Evolutionary conservation across 2,113 vertebrate genomes (phyloP).

Genomic region (Bambusicola thoracicus): DNA sequence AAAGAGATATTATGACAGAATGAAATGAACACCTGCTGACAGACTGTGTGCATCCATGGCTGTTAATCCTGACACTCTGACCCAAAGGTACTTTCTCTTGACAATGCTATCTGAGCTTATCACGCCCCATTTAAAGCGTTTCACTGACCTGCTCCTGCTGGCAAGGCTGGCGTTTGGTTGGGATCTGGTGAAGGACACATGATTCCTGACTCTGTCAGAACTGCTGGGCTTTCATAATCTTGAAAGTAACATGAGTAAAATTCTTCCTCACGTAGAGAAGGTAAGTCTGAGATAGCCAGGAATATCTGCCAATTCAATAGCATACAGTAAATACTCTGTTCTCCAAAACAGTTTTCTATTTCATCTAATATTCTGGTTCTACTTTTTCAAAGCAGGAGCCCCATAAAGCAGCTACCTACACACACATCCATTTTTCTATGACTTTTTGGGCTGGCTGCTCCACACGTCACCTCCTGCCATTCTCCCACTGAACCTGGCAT

Average conservation of each 20-base stretch:
- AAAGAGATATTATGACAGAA: constrained; percentile 53
- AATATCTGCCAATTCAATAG: constrained; percentile 81
- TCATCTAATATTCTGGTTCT: not conserved
- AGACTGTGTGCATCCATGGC: constrained; percentile 13
- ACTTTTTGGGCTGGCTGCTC: not conserved
- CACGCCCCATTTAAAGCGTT: not conserved
- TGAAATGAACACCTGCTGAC: constrained; percentile 65
- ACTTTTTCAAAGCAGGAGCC: not conserved
- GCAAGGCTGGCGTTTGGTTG: constrained; percentile 79
- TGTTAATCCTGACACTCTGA: constrained; percentile 22
- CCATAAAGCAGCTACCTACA: not conserved
- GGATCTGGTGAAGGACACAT: constrained; percentile 88
- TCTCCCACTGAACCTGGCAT: not conserved
- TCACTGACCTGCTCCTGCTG: constrained; percentile 85
- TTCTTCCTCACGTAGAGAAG: constrained; percentile 81
- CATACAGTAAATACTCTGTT: not conserved
- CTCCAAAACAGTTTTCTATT: not conserved
- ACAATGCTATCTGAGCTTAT: constrained; percentile 2
- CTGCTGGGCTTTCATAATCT: constrained; percentile 83
- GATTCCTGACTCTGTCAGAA: constrained; percentile 82
- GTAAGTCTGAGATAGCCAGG: constrained; percentile 86
- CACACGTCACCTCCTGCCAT: not conserved
- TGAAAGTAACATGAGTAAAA: constrained; percentile 90
- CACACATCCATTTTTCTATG: not conserved
- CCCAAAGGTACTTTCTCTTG: not conserved